Percentiles rank a stretch among this genome's conserved stretches.
Evolutionary conservation across 2,888 invertebrate species (phyloP).

Genomic region (Cristatella mucedo): DNA sequence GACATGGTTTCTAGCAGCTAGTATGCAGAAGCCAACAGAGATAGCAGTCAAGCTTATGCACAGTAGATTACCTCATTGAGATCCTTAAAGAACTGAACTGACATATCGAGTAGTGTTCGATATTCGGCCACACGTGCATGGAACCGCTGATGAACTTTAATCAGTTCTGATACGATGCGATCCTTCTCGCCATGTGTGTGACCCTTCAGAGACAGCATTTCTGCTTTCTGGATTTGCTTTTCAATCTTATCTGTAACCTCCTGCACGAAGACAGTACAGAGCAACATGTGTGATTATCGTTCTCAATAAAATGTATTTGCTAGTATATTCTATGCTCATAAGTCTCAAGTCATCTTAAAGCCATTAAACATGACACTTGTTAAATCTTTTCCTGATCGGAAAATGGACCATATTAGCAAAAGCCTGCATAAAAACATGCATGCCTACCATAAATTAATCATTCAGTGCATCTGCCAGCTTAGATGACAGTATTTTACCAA

Average conservation of each 20-base stretch:
- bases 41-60: too few species aligned
- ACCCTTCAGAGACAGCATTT: constrained; percentile 49
- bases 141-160: constrained; percentile 50
- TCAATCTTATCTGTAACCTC: constrained; percentile 47
- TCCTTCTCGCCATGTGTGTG: constrained; percentile 44
- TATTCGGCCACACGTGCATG: constrained; percentile 55
- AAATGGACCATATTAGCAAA: too few species aligned
- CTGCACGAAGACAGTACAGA: constrained; percentile 17
- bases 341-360: too few species aligned
- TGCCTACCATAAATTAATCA: too few species aligned
- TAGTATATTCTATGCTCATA: too few species aligned
- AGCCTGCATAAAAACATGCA: too few species aligned
- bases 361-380: too few species aligned
- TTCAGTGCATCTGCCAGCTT: too few species aligned
- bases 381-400: too few species aligned
- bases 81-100: constrained; percentile 55
- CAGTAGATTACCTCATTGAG: constrained; percentile 44
- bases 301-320: neutral
- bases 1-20: too few species aligned
- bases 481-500: too few species aligned
- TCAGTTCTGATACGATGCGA: constrained; percentile 49
- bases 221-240: constrained; percentile 47
- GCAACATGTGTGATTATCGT: neutral
- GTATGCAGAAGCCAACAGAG: too few species aligned
- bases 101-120: constrained; percentile 51